Conservation (phyloP, 2,797 vertebrate species). For the Rhinatrema bivittatum region DNA sequence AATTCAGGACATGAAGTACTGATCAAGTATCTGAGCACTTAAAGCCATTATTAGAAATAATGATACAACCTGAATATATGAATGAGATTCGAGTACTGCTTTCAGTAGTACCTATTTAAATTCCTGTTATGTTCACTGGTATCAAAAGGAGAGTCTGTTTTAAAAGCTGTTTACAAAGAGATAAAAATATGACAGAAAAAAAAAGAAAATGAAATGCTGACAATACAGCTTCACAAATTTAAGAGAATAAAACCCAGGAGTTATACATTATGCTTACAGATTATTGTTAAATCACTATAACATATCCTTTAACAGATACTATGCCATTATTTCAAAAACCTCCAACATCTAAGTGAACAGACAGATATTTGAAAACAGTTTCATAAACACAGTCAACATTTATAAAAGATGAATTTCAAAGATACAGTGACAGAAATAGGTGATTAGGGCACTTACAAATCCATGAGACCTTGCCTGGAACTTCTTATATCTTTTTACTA, state of each 20-base stretch:
- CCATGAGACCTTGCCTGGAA: background rate
- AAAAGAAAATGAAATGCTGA: slow-evolving; percentile 23
- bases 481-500: background rate
- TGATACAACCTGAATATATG: slow-evolving; percentile 41
- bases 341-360: background rate
- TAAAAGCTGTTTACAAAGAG: slow-evolving; percentile 38
- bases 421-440: background rate
- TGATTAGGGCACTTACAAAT: background rate
- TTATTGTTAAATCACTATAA: too few relatives aligned
- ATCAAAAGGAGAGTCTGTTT: slow-evolving; percentile 41
- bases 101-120: slow-evolving; percentile 44
- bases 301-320: too few relatives aligned
- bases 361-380: background rate
- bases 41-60: slow-evolving; percentile 57
- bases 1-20: slow-evolving; percentile 39
- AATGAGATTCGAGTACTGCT: slow-evolving; percentile 44
- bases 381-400: slow-evolving; percentile 2
- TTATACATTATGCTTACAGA: too few relatives aligned
- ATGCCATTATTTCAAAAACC: background rate
- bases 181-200: background rate
- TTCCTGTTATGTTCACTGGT: slow-evolving; percentile 43
- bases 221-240: slow-evolving; percentile 40
- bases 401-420: background rate
- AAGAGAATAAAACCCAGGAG: too few relatives aligned
- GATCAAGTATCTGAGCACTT: slow-evolving; percentile 53